phyloP scores from a whole-genome alignment of 1,140 invertebrate genomes.

The Brachionus rotundiformis region DNA sequence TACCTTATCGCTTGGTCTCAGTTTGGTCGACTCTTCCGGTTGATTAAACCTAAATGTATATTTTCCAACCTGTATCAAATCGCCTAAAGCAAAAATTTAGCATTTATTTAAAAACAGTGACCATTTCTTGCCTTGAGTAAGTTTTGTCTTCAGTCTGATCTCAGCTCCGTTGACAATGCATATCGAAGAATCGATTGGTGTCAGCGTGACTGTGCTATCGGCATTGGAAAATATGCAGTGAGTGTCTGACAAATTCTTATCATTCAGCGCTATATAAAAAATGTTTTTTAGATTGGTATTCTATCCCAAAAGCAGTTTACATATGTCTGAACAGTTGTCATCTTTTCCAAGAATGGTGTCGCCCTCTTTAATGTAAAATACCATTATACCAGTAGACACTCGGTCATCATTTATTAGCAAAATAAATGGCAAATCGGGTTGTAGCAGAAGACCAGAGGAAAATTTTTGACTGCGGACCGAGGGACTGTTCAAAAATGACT shows the following conservation, averaged over 20 bases:
- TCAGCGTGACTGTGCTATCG: background rate
- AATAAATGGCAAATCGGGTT: conserved; percentile 48
- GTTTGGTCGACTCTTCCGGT: conserved; percentile 81
- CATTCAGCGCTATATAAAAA: conserved; percentile 36
- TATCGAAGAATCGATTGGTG: background rate
- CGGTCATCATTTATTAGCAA: conserved; percentile 18
- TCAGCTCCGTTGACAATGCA: conserved; percentile 7
- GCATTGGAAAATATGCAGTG: conserved; percentile 40
- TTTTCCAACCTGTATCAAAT: conserved; percentile 79
- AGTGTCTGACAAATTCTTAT: conserved; percentile 20
- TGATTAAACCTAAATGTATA: conserved; percentile 92
- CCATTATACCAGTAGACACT: conserved; percentile 18
- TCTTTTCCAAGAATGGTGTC: conserved; percentile 25
- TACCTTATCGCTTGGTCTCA: conserved; percentile 64
- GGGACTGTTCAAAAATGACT: conserved; percentile 40
- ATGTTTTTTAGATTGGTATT: background rate
- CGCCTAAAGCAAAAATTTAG: conserved; percentile 65
- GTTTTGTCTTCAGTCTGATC: background rate
- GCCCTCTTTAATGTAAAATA: conserved; percentile 46
- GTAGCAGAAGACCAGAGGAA: conserved; percentile 17
- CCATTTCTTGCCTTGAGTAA: conserved; percentile 13
- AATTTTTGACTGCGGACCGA: conserved; percentile 14
- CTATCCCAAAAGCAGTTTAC: background rate
- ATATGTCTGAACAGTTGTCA: conserved; percentile 14
- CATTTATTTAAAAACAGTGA: background rate